phyloP scores from a whole-genome alignment of 2,113 vertebrate species.

The Nothobranchius furzeri region DNA sequence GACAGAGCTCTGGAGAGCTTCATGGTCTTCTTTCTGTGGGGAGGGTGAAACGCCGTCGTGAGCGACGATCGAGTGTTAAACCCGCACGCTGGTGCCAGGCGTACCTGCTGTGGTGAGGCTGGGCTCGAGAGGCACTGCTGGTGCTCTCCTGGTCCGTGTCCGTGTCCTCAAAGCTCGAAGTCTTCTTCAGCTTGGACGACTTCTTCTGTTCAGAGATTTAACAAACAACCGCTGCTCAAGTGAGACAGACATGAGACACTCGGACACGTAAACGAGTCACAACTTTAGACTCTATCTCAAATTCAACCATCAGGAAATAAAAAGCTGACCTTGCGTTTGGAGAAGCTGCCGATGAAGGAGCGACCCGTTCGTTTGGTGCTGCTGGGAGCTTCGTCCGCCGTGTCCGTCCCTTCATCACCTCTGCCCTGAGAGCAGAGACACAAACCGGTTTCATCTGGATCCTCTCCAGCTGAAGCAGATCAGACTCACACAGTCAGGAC shows the following conservation, averaged over 20 bases:
- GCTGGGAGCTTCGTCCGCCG: slow-evolving; percentile 80
- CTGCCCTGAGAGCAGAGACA: slow-evolving; percentile 76
- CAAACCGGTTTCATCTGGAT: not conserved
- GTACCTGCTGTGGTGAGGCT: slow-evolving; percentile 85
- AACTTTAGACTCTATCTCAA: no score
- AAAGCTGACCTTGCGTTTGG: slow-evolving; percentile 87
- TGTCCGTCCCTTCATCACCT: slow-evolving; percentile 82
- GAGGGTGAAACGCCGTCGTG: not conserved
- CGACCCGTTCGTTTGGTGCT: slow-evolving; percentile 79
- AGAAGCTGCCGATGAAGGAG: slow-evolving; percentile 87
- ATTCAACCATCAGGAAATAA: not conserved
- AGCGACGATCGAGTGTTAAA: no score
- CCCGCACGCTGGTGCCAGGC: not conserved
- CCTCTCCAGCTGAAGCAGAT: no score
- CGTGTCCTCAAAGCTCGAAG: slow-evolving; percentile 88
- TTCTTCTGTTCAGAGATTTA: slow-evolving; percentile 83
- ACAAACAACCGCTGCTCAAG: no score
- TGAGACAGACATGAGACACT: no score
- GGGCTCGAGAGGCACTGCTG: slow-evolving; percentile 79
- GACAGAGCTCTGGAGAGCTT: slow-evolving; percentile 94
- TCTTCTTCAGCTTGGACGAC: slow-evolving; percentile 86
- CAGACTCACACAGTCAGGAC: no score
- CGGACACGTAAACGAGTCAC: no score
- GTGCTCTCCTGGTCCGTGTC: slow-evolving; percentile 87
- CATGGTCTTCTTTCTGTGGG: slow-evolving; percentile 90